These are phyloP conservation scores for Glyphotaelius pellucidus DNA, from an alignment of 2,888 invertebrate species.

Conservation along the genomic window DNA sequence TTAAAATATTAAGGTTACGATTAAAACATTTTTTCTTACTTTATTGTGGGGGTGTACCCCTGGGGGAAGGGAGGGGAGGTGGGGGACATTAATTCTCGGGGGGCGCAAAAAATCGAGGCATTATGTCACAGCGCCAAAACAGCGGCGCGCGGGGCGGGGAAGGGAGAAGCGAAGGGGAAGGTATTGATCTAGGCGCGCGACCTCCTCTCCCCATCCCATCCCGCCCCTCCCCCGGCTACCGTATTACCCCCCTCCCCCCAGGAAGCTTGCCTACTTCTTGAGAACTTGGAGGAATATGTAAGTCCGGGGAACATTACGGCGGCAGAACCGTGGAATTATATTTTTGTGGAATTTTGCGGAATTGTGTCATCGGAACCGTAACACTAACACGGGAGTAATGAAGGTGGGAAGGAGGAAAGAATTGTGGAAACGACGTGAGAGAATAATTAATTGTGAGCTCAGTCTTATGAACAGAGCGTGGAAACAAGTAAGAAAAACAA, in stretches of 20 bases:
- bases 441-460: slow-evolving; percentile 17
- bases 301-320: slow-evolving; percentile 17
- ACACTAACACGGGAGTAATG: slow-evolving; percentile 8
- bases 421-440: slow-evolving; percentile 24
- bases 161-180: neutral
- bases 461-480: neutral
- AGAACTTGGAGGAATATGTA: slow-evolving; percentile 42
- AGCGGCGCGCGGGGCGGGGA: slow-evolving; percentile 23
- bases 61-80: neutral
- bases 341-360: neutral
- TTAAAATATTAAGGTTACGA: slow-evolving; percentile 39
- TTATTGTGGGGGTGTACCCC: neutral
- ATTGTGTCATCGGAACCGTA: slow-evolving; percentile 11
- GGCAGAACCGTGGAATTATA: slow-evolving; percentile 18
- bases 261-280: slow-evolving; percentile 18
- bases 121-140: slow-evolving; percentile 49
- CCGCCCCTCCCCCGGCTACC: neutral
- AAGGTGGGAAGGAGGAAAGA: slow-evolving; percentile 13
- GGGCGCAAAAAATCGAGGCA: slow-evolving; percentile 52
- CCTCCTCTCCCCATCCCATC: slow-evolving; percentile 3
- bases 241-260: neutral
- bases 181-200: slow-evolving; percentile 54
- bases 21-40: slow-evolving; percentile 26
- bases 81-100: slow-evolving; percentile 52
- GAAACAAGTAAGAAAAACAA: neutral